Conservation (phyloP, 2,797 vertebrate species). For the Philypnodon macrostomus region DNA sequence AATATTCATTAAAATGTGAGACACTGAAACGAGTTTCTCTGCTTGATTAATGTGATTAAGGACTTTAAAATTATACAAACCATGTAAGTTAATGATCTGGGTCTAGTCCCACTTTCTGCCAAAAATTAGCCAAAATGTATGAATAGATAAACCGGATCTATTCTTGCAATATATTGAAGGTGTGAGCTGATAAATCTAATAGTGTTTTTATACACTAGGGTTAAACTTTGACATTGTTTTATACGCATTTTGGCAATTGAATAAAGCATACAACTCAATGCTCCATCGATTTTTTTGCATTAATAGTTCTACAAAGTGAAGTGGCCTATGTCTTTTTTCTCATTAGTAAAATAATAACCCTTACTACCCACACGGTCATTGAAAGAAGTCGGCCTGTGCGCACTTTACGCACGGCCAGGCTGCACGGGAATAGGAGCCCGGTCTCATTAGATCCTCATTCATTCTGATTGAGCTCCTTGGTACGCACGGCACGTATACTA, state of each 20-base stretch:
- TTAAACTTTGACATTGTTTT: no score
- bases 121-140: no score
- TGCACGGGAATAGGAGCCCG: constrained; percentile 17
- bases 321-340: neutral
- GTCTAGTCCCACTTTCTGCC: no score
- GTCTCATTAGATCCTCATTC: constrained; percentile 33
- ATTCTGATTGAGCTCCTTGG: constrained; percentile 41
- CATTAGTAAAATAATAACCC: constrained; percentile 19
- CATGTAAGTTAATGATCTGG: neutral
- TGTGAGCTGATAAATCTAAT: no score
- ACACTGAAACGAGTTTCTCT: neutral
- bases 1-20: neutral
- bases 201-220: no score
- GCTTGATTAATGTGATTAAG: constrained; percentile 1
- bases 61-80: neutral
- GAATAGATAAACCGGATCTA: no score
- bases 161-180: no score
- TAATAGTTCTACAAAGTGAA: neutral
- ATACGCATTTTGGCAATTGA: neutral
- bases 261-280: neutral
- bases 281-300: neutral
- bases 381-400: constrained; percentile 12
- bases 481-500: constrained; percentile 55
- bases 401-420: constrained; percentile 48
- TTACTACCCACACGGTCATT: constrained; percentile 3